Conservation (phyloP, 2,113 vertebrate genomes). For the Platycercus adscitus region DNA sequence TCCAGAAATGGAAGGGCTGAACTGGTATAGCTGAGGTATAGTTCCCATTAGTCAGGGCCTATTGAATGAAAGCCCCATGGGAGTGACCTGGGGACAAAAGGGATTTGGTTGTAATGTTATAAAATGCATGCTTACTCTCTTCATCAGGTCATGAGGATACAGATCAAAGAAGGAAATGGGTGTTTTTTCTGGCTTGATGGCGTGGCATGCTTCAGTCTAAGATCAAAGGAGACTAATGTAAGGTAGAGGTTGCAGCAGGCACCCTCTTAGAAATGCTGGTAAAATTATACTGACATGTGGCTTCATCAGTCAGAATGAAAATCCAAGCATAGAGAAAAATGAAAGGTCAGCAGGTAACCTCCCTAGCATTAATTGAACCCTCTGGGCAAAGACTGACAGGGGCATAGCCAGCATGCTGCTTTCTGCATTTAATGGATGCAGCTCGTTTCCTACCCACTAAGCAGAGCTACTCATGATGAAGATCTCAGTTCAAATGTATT, state of each 20-base stretch:
- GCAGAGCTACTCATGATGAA: neutral
- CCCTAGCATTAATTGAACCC: slow-evolving; percentile 21
- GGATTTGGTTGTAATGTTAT: neutral
- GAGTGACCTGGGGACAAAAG: neutral
- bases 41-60: neutral
- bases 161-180: slow-evolving; percentile 11
- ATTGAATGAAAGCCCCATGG: neutral
- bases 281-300: neutral
- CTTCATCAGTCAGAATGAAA: slow-evolving; percentile 31
- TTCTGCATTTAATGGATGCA: neutral
- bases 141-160: neutral
- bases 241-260: neutral
- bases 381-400: slow-evolving; percentile 18
- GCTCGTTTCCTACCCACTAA: neutral
- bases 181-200: neutral
- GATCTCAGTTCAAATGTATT: neutral
- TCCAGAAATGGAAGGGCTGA: neutral
- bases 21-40: neutral
- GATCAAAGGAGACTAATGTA: slow-evolving; percentile 31
- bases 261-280: neutral
- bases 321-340: neutral
- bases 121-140: neutral
- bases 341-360: slow-evolving; percentile 26
- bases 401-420: neutral
- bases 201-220: neutral